Conservation (phyloP, 64 coral and sea anemone species). For the Porites lutea region DNA sequence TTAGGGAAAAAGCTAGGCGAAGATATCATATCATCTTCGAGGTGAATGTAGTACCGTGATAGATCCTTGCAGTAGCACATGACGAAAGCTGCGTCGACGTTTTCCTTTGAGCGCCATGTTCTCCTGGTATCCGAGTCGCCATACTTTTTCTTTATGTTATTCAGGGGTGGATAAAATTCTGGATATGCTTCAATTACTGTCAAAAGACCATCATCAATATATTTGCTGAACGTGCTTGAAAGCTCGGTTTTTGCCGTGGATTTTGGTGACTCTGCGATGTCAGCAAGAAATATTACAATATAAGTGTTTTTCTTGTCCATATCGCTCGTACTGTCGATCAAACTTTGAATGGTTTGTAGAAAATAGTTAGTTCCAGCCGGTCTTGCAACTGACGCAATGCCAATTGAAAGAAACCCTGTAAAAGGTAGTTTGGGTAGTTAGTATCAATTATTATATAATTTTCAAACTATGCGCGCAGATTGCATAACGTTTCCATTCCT, state of each 20-base stretch:
- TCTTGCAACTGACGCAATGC: constrained; percentile 28
- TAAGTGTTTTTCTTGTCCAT: constrained; percentile 7
- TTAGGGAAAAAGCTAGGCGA: constrained; percentile 37
- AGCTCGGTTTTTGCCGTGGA: background rate
- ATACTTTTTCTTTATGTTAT: constrained; percentile 27
- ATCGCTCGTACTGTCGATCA: constrained; percentile 5
- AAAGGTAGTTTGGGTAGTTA: background rate
- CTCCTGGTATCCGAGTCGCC: constrained; percentile 42
- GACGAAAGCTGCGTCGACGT: constrained; percentile 52
- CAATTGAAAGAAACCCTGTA: constrained; percentile 9
- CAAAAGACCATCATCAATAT: constrained; percentile 32
- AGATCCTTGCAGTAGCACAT: constrained; percentile 55
- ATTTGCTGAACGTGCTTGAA: background rate
- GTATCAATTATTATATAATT: too few species aligned
- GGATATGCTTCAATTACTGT: constrained; percentile 31
- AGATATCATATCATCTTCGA: constrained; percentile 67
- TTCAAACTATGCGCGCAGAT: too few species aligned
- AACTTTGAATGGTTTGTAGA: constrained; percentile 17
- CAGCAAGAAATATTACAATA: constrained; percentile 44
- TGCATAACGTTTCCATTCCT: too few species aligned
- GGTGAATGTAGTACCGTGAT: constrained; percentile 68
- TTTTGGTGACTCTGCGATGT: background rate
- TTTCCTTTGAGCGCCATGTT: constrained; percentile 69
- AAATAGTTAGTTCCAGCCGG: constrained; percentile 26
- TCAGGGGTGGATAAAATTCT: constrained; percentile 55